These are phyloP conservation scores for Florisuga fusca DNA, from an alignment of 2,797 vertebrate species.

Conservation along the genomic window DNA sequence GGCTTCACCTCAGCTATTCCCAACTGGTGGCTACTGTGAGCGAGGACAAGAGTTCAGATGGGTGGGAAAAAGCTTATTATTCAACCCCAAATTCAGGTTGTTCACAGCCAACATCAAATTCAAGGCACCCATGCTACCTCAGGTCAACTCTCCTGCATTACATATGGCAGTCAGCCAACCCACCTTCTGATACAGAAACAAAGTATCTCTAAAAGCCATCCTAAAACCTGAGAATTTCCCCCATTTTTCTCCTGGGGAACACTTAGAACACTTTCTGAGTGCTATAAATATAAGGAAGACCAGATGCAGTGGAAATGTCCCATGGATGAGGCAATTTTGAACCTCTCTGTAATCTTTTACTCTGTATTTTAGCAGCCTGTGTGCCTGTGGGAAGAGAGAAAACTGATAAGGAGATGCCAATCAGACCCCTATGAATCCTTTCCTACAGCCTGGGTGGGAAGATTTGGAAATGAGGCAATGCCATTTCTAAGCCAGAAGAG, in stretches of 20 bases:
- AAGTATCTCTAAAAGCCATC: not conserved
- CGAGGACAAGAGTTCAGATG: not conserved
- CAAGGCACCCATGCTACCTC: not conserved
- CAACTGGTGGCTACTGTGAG: fast-evolving
- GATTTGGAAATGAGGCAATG: not conserved
- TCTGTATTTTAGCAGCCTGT: not conserved
- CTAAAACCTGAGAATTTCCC: not conserved
- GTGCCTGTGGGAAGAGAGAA: not conserved
- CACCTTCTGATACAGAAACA: not conserved
- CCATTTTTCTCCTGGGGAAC: not conserved
- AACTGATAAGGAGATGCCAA: not conserved
- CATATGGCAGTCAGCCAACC: not conserved
- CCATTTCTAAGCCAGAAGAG: conserved; percentile 6
- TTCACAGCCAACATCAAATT: not conserved
- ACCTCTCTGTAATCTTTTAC: not conserved
- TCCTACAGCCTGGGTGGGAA: conserved; percentile 32
- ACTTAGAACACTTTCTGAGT: not conserved
- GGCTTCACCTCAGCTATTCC: not conserved
- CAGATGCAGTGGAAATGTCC: not conserved
- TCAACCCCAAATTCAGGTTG: not conserved
- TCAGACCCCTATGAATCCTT: not conserved
- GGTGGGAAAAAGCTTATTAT: not conserved
- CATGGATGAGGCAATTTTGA: not conserved
- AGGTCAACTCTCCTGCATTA: not conserved
- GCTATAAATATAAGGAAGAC: not conserved